Base-by-base conservation (phyloP, 53 echinoderm and acorn worm species). In the Crossaster papposus region DNA sequence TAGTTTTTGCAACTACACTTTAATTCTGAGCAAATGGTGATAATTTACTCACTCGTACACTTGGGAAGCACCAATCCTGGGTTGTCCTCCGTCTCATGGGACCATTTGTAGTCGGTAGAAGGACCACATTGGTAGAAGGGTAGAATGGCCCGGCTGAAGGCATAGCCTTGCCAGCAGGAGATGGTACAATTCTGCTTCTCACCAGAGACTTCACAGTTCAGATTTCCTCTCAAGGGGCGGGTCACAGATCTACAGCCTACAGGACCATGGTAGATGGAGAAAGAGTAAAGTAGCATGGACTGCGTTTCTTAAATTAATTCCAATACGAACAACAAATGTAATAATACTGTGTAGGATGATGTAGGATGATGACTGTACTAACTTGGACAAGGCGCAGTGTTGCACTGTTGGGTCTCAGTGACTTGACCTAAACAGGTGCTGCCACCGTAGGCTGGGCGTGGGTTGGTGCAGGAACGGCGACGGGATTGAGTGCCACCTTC, bases 91-190 rank as follows among this genome's bases (percentile, higher is more conserved):
- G 79, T 82, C 44, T 93, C 68, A 70, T 93, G 93, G 35, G 82
- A 91, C 93, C 93, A 93, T 54, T 82, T 30, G 79, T 88, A 93
- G 79, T 91, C 82, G 78, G n/a, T n/a, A n/a, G n/a, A n/a, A n/a
- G n/a, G n/a, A n/a, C n/a, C n/a, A n/a, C n/a, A n/a, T n/a, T n/a
- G n/a, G n/a, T n/a, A n/a, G n/a, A n/a, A n/a, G n/a, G n/a, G n/a
- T n/a, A n/a, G n/a, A n/a, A n/a, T n/a, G n/a, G n/a, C n/a, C n/a
- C n/a, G n/a, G n/a, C n/a, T n/a, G n/a, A n/a, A n/a, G n/a, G n/a
- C n/a, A n/a, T n/a, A n/a, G n/a, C n/a, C n/a, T n/a, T n/a, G n/a
- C n/a, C n/a, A n/a, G n/a, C n/a, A n/a, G n/a, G n/a, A 88, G 83
- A 93, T 91, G 78, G 81, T 91, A 58, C 93, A 93, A 14, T 64